Base-by-base conservation (phyloP, 1,140 invertebrate genomes). In the Yoshiicerus persimilis region DNA sequence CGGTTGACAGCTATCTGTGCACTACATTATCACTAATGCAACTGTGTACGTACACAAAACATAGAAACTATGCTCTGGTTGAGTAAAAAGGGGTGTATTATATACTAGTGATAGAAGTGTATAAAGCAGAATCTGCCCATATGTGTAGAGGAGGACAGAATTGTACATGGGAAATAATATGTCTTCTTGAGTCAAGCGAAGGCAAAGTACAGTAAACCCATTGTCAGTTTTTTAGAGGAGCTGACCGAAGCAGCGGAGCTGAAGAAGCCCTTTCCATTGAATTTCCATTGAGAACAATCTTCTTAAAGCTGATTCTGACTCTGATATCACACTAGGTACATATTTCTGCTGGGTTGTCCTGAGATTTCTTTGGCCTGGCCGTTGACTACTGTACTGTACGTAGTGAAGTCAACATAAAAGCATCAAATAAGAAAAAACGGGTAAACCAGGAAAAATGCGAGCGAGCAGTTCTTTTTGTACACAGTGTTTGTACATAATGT, bases 401-500 rank as follows among this genome's bases (percentile, higher is more conserved):
- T 20, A 47, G 41, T 20, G 16, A n/a, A n/a, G 47, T n/a, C 47
- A 56, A 16, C 13, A 56, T 16, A 56, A 56, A 56, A n/a, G 47
- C 20, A 56, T 56, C 20, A 56, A 70, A 30, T 36, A 80, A 80
- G 75, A 20, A 32, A 38, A 80, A 23, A n/a, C 27, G n/a, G 32
- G 16, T 20, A 32, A 34, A n/a, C 6, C 34, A 36, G 1, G 27
- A 32, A 32, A 34, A 77, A 80, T 80, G 4, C 8, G 16, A 80
- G 32, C 3, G 13, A 38, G 34, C 34, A n/a, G 30, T 80, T 36
- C 75, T 80, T 80, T 80, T 80, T 34, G 20, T 36, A 36, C 16
- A 36, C 34, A 38, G 75, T 80, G 75, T 80, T 80, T 80, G 75
- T 80, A 80, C 75, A 80, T 80, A 80, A 80, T 80, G 32, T 38